Conservation (phyloP, 2,113 vertebrate genomes). For the Lamprologus ornatipinnis region DNA sequence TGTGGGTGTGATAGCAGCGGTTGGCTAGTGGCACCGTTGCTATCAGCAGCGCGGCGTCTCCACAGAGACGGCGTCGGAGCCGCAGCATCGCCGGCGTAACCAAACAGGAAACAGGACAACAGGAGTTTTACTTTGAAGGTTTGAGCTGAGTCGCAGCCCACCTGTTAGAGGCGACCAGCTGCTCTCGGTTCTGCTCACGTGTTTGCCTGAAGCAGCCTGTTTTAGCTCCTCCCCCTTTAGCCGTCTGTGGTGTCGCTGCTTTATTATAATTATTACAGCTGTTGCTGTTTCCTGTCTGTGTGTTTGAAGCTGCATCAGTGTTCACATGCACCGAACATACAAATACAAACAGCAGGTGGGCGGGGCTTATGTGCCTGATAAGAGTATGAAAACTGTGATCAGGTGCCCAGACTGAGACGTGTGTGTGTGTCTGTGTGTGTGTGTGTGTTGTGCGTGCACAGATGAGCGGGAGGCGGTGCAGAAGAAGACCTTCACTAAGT, state of each 20-base stretch:
- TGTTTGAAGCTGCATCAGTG: not conserved
- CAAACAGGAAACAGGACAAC: not conserved
- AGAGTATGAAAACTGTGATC: not conserved
- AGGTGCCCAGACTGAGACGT: not conserved
- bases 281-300: not conserved
- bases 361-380: not conserved
- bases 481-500: slow-evolving; percentile 97
- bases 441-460: slow-evolving; percentile 37
- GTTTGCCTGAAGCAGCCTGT: not conserved
- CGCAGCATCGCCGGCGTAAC: not conserved
- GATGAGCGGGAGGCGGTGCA: slow-evolving; percentile 95
- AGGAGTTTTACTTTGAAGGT: not conserved
- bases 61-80: not conserved
- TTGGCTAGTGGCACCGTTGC: not conserved
- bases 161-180: accelerated
- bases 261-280: not conserved
- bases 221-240: not conserved
- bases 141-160: not conserved
- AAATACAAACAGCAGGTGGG: not conserved
- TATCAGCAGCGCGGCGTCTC: not conserved
- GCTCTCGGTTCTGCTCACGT: not conserved
- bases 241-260: not conserved
- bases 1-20: not conserved
- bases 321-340: not conserved
- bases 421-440: not conserved